Base-by-base conservation (phyloP, 2,113 vertebrate genomes). In the Pyrgilauda ruficollis region DNA sequence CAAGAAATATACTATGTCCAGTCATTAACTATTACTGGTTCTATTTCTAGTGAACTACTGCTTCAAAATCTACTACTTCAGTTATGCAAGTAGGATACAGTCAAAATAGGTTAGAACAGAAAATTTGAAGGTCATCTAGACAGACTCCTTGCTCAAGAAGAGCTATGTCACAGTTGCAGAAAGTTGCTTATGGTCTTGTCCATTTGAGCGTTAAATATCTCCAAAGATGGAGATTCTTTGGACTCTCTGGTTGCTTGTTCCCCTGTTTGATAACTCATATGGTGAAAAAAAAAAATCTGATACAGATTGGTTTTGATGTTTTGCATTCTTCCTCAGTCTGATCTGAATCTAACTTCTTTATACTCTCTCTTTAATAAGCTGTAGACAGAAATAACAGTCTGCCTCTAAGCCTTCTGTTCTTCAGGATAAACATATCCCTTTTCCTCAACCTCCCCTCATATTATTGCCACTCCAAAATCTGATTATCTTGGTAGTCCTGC, bases 141-240 rank as follows among this genome's bases (percentile, higher is more conserved):
- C 5, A 31, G 77, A 37, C 8, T 37, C 26, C 11, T 72, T 74
- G 28, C 4, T 74, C 37, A 87, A 73, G 17, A 7, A 81, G 33
- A 56, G 7, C 4, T 28, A 30, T 0, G 0, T 52, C 39, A 46
- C 7, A 53, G 5, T 37, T 76, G 53, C 39, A n/a, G 10, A 10
- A 43, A 11, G 2, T 69, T 85, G 7, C 7, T 72, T 66, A 37
- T 21, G 18, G 7, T 61, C 15, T 56, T 2, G 0, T 33, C 13
- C 14, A 41, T 33, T 35, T 41, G 4, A 52, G 14, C 27, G 10
- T 24, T 49, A 37, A 91, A 27, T 43, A 50, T 41, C 22, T 53
- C 11, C 17, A 53, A 70, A 69, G 31, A 37, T 18, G 7, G 2
- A 81, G 13, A 70, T 52, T 66, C 11, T 33, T 21, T 1, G 3